Evolutionary conservation across 2,797 vertebrate genomes (phyloP).

Genomic region (Lithobates sylvaticus): DNA sequence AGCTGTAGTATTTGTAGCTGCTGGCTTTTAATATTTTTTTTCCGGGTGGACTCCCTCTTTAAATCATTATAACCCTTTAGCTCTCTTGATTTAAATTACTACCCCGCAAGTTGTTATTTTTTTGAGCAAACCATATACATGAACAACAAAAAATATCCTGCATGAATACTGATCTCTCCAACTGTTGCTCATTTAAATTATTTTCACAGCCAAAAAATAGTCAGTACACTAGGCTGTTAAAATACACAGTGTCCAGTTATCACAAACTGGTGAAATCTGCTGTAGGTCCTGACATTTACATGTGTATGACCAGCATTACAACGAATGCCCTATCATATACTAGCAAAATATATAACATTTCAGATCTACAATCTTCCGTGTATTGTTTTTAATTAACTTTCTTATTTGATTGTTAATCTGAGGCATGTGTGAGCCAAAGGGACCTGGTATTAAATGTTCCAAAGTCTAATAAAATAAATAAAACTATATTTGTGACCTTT

Average conservation of each 20-base stretch:
- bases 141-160: too few relatives aligned
- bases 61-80: too few relatives aligned
- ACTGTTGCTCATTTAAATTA: too few relatives aligned
- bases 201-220: too few relatives aligned
- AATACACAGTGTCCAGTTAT: not conserved
- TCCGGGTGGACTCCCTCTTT: too few relatives aligned
- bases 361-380: conserved; percentile 1
- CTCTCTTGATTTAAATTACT: too few relatives aligned
- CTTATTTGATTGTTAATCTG: conserved; percentile 14
- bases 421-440: conserved; percentile 2
- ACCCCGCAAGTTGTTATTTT: too few relatives aligned
- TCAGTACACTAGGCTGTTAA: too few relatives aligned
- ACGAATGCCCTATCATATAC: not conserved
- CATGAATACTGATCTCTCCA: too few relatives aligned
- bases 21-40: too few relatives aligned
- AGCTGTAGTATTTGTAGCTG: too few relatives aligned
- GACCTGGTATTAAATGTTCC: conserved; percentile 16
- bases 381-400: not conserved
- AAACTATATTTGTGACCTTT: conserved; percentile 37
- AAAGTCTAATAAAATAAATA: conserved; percentile 34
- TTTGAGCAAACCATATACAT: too few relatives aligned
- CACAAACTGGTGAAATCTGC: not conserved
- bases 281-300: not conserved
- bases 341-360: not conserved
- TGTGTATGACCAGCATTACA: not conserved